A percentile compares a stretch with the other conserved stretches of the same genome.
Evolutionary conservation across 2,113 vertebrate species (phyloP).

Genomic region (Urocolius indicus): DNA sequence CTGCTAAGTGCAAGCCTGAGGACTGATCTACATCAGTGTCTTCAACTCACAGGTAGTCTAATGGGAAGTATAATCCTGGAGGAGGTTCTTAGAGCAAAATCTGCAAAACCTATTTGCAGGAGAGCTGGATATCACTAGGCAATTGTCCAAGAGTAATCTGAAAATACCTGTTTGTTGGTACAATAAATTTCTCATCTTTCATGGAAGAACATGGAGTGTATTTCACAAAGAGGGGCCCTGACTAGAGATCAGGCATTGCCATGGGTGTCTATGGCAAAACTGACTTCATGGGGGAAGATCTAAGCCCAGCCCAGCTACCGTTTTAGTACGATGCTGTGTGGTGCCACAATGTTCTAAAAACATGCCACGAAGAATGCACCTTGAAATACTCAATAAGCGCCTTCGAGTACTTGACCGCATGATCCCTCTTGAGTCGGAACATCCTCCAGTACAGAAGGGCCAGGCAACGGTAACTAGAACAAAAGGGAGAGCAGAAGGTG

Average conservation of each 20-base stretch:
- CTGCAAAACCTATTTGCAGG: not conserved
- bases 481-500: slow-evolving; percentile 15
- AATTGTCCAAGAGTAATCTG: not conserved
- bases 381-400: slow-evolving; percentile 96
- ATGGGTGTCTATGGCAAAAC: not conserved
- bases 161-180: not conserved
- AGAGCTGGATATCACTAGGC: not conserved
- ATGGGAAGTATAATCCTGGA: not conserved
- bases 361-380: slow-evolving; percentile 73
- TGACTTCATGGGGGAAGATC: not conserved
- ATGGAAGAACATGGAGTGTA: not conserved
- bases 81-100: not conserved
- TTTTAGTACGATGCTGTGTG: not conserved
- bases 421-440: slow-evolving; percentile 96
- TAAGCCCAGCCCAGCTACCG: not conserved
- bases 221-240: not conserved
- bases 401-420: slow-evolving; percentile 96
- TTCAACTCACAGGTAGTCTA: not conserved
- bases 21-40: not conserved
- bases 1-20: not conserved
- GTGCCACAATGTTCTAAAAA: not conserved
- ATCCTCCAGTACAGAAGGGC: slow-evolving; percentile 98
- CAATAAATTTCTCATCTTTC: not conserved
- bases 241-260: not conserved
- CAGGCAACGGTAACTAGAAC: slow-evolving; percentile 91